Conservation (phyloP, 1,140 invertebrate species). For the Meloidogyne hapla region DNA sequence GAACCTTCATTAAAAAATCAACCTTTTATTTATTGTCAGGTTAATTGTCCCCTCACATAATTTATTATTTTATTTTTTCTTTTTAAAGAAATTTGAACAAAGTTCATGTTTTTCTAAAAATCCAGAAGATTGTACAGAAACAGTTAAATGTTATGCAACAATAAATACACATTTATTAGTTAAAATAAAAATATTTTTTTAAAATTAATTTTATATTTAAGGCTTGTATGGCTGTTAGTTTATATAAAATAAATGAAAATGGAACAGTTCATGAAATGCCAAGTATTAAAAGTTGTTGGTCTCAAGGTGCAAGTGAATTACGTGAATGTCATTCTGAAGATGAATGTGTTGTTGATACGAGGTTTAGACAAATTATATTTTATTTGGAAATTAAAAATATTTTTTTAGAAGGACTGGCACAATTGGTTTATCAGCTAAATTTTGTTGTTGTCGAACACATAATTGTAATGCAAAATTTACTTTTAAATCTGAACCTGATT, state of each 20-base stretch:
- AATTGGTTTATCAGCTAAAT: slow-evolving; percentile 27
- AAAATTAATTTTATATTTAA: background rate
- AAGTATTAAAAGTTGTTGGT: slow-evolving; percentile 50
- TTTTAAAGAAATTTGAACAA: slow-evolving; percentile 13
- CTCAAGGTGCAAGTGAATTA: slow-evolving; percentile 46
- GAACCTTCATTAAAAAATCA: background rate
- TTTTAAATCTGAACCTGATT: background rate
- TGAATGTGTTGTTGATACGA: slow-evolving; percentile 44
- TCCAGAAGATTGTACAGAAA: background rate
- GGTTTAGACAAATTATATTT: too few species aligned
- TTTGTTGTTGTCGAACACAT: slow-evolving; percentile 54
- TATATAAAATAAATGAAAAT: slow-evolving; percentile 40
- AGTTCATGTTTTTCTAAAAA: background rate
- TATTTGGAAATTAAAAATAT: too few species aligned
- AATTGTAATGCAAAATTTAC: slow-evolving; percentile 45
- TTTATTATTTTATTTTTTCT: background rate
- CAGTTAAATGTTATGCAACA: slow-evolving; percentile 5
- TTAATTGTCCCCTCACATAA: background rate
- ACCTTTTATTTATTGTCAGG: slow-evolving; percentile 26
- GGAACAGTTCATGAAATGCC: slow-evolving; percentile 31
- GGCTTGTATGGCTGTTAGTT: slow-evolving; percentile 53
- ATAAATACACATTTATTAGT: slow-evolving; percentile 20
- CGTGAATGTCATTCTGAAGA: slow-evolving; percentile 38
- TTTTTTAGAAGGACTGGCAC: slow-evolving; percentile 30
- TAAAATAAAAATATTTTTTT: background rate